Percentiles rank a stretch among this genome's conserved stretches.
Conservation (phyloP, 2,888 invertebrate species). For the Piscicola geometra region DNA sequence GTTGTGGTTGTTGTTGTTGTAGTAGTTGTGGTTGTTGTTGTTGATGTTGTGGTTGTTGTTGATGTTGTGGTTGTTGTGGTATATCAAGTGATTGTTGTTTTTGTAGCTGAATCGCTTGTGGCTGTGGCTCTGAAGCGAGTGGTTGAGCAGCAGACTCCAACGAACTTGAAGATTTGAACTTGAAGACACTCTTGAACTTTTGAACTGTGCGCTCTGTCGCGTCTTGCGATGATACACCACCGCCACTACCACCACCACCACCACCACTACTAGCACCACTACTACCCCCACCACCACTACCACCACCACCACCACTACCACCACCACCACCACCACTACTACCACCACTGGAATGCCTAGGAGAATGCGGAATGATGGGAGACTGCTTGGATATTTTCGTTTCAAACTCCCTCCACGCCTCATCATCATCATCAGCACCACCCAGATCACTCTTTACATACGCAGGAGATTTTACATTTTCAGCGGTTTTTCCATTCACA, state of each 20-base stretch:
- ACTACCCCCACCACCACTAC: too few species aligned
- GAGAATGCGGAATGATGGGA: too few species aligned
- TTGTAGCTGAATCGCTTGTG: background rate
- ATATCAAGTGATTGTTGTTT: background rate
- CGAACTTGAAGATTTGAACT: background rate
- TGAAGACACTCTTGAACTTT: background rate
- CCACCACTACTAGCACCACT: too few species aligned
- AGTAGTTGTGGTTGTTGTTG: background rate
- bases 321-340: too few species aligned
- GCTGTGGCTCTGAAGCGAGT: background rate
- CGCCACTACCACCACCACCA: too few species aligned
- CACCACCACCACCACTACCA: too few species aligned
- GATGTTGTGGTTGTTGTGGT: constrained; percentile 14
- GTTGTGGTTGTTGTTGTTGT: background rate
- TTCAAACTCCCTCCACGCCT: background rate
- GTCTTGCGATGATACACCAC: background rate
- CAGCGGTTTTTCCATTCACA: too few species aligned
- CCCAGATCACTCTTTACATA: too few species aligned
- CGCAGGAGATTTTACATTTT: too few species aligned
- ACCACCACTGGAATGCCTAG: too few species aligned
- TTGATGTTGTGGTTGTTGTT: constrained; percentile 11
- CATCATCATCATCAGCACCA: background rate
- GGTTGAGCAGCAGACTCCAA: background rate
- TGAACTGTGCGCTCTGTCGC: background rate
- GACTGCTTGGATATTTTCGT: background rate